Conservation (phyloP, 92 coral and sea anemone species). For the Plumapathes pennacea region DNA sequence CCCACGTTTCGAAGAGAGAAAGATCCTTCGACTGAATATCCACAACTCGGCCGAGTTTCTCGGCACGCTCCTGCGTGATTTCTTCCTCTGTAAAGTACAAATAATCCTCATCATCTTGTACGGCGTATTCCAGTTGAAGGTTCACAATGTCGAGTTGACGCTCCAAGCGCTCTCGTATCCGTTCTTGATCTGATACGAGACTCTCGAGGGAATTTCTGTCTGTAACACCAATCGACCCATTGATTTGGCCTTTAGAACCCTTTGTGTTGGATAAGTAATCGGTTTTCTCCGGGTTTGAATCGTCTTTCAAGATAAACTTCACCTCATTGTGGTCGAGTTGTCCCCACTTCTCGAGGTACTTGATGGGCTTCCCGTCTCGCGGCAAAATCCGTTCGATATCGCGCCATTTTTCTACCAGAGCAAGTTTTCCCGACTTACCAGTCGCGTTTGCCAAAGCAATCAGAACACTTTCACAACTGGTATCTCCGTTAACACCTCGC, state of each 20-base stretch:
- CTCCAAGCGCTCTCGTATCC: conserved; percentile 44
- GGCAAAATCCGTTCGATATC: conserved; percentile 82
- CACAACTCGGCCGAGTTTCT: conserved; percentile 41
- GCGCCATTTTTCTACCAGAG: conserved; percentile 86
- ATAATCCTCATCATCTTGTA: conserved; percentile 48
- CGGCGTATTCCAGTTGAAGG: conserved; percentile 40
- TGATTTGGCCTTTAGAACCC: conserved; percentile 5
- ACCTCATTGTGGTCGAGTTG: conserved; percentile 41
- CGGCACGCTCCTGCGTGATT: conserved; percentile 44
- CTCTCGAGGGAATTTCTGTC: conserved; percentile 61
- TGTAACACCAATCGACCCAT: conserved; percentile 1
- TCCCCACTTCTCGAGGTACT: conserved; percentile 77
- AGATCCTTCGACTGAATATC: conserved; percentile 67
- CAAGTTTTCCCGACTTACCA: conserved; percentile 79
- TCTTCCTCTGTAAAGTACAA: conserved; percentile 61
- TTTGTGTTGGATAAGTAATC: too few relatives aligned
- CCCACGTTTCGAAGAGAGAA: conserved; percentile 14
- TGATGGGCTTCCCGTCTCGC: conserved; percentile 78
- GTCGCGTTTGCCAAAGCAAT: conserved; percentile 77
- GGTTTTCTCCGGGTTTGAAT: conserved; percentile 1
- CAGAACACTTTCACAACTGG: conserved; percentile 79
- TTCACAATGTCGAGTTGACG: conserved; percentile 63
- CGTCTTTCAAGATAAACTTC: conserved; percentile 59
- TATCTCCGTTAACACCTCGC: conserved; percentile 79
- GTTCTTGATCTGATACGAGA: conserved; percentile 38